phyloP scores from a whole-genome alignment of 2,888 invertebrate species.

The Carterocephalus palaemon region DNA sequence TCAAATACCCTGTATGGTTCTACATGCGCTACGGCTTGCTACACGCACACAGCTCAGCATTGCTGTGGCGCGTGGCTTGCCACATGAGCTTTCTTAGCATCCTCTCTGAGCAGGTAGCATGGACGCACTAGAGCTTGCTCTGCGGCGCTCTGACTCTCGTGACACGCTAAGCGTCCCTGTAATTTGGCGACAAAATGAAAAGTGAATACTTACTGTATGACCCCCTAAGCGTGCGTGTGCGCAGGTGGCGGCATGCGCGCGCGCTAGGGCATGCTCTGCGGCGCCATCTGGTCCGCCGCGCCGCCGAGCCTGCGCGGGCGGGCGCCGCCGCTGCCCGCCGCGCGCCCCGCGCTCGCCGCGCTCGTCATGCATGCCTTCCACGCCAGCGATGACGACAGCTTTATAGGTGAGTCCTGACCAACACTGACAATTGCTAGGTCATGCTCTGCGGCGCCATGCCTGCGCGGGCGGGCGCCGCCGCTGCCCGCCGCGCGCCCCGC shows the following conservation, averaged over 20 bases:
- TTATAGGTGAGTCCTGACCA: slow-evolving; percentile 75
- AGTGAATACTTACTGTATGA: too few species aligned
- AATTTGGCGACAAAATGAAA: too few species aligned
- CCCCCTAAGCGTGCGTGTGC: too few species aligned
- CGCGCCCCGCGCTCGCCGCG: slow-evolving; percentile 76
- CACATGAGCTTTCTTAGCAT: too few species aligned
- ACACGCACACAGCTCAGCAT: too few species aligned
- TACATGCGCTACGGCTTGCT: too few species aligned
- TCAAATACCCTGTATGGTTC: too few species aligned
- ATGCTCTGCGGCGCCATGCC: slow-evolving; percentile 76
- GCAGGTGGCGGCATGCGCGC: slow-evolving; percentile 37
- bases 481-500: slow-evolving; percentile 80
- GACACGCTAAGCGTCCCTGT: too few species aligned
- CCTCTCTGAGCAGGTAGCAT: too few species aligned
- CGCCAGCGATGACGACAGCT: slow-evolving; percentile 81
- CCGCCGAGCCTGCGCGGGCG: slow-evolving; percentile 79
- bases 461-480: slow-evolving; percentile 81
- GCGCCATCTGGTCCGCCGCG: slow-evolving; percentile 74
- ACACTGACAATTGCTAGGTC: slow-evolving; percentile 41
- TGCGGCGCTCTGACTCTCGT: not conserved
- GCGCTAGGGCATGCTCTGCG: slow-evolving; percentile 71
- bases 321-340: slow-evolving; percentile 80
- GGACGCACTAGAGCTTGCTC: not conserved
- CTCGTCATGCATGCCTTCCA: slow-evolving; percentile 77
- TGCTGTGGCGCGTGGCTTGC: too few species aligned